Conservation (phyloP, 2,113 vertebrate species). For the Chionomys nivalis region DNA sequence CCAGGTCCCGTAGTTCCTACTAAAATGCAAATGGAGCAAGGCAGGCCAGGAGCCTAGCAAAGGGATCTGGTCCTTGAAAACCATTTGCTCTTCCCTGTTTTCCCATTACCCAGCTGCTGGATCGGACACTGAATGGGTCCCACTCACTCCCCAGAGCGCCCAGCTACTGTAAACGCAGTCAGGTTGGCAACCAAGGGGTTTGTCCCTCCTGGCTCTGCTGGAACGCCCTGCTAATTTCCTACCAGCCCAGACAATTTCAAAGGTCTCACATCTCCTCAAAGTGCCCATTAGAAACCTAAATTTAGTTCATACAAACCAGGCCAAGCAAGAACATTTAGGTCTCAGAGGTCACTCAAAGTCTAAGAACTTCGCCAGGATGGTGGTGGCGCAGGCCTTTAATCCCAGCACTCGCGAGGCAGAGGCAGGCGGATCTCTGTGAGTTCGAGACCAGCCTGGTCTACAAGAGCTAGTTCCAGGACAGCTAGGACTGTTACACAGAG, state of each 20-base stretch:
- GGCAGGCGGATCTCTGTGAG: too few species aligned
- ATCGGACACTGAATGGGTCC: too few species aligned
- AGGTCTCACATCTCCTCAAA: slow-evolving; percentile 58
- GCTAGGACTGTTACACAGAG: too few species aligned
- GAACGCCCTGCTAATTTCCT: slow-evolving; percentile 13
- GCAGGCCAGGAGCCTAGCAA: background rate
- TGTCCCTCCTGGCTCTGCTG: background rate
- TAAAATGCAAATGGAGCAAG: background rate
- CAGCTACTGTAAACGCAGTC: background rate
- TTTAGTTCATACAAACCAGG: slow-evolving; percentile 59
- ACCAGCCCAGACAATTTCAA: slow-evolving; percentile 40
- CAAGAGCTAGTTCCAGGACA: too few species aligned
- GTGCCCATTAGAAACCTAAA: slow-evolving; percentile 57
- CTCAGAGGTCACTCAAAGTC: slow-evolving; percentile 57
- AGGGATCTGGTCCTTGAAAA: background rate
- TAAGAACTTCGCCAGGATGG: too few species aligned
- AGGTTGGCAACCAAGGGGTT: background rate
- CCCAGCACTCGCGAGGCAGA: too few species aligned
- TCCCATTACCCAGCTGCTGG: background rate
- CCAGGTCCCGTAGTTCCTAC: background rate
- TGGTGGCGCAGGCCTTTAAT: too few species aligned
- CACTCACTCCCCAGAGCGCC: background rate
- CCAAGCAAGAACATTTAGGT: slow-evolving; percentile 45
- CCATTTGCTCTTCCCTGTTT: background rate
- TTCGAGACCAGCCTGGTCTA: too few species aligned